Base-by-base conservation (phyloP, 1,140 invertebrate genomes). In the Drosophila rufa region DNA sequence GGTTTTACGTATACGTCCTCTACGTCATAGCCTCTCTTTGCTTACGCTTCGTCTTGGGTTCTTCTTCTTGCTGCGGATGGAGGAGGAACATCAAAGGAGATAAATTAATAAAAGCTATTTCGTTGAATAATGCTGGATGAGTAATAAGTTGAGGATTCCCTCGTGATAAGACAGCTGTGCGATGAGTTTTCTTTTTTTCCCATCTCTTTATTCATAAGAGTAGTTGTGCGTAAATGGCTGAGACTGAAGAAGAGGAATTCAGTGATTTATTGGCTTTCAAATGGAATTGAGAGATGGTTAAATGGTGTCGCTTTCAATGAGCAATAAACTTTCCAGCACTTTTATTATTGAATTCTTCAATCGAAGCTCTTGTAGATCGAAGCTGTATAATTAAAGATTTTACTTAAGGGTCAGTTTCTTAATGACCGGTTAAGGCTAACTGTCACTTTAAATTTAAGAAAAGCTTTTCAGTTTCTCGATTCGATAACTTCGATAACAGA, bases 91-190 rank as follows among this genome's bases (percentile, higher is more conserved):
- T 38, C 19, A 68, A 36, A 53, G 36, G 27, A 60, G 45, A 73
- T 73, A 60, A 62, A 55, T 70, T 57, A 53, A 51, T 48, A 76
- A 58, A 67, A 64, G 25, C 15, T 74, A 60, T 27, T 78, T 56
- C 3, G 22, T 70, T 56, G 33, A 46, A 64, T 68, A 61, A 66
- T 47, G 27, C 14, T n/a, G 42, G 22, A 33, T 86, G 82, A 86
- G 79, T 86, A 87, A 86, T 56, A 58, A 17, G 48, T 27, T 17
- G 43, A 59, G 67, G 67, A 73, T 69, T 86, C 80, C 71, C 80
- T 83, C 55, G 46, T 57, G 60, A 83, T 69, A 60, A 76, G 51
- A 70, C 58, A 73, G 25, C 47, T 43, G 53, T 33, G 58, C 67
- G 75, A 75, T 78, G 65, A 61, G n/a, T 74, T 40, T 8, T 46